phyloP scores from a whole-genome alignment of 1,140 invertebrate genomes.

The Drosophila elegans region DNA sequence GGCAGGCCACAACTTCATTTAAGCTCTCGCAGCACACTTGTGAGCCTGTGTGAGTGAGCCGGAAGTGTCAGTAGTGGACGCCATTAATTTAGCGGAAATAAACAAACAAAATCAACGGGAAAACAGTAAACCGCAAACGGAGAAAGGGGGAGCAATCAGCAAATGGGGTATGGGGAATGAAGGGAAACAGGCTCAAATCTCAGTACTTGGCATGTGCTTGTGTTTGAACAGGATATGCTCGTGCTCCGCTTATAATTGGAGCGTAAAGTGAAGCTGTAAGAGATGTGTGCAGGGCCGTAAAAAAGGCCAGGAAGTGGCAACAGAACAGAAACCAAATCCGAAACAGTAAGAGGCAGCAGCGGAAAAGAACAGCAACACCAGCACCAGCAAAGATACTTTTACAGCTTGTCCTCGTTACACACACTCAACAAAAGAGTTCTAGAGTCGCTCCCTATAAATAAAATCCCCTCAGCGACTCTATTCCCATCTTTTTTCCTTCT shows the following conservation, averaged over 20 bases:
- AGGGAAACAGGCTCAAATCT: slow-evolving; percentile 40
- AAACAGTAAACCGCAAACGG: slow-evolving; percentile 59
- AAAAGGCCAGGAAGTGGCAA: slow-evolving; percentile 47
- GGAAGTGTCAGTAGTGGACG: slow-evolving; percentile 78
- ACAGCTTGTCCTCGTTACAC: slow-evolving; percentile 57
- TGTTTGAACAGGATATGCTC: slow-evolving; percentile 73
- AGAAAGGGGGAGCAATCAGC: background rate
- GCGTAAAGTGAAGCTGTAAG: slow-evolving; percentile 77
- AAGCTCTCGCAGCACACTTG: slow-evolving; percentile 45
- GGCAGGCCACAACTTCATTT: slow-evolving; percentile 69
- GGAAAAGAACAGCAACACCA: slow-evolving; percentile 3
- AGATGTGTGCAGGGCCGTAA: slow-evolving; percentile 68
- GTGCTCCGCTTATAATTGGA: slow-evolving; percentile 79
- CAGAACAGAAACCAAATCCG: slow-evolving; percentile 41
- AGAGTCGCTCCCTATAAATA: slow-evolving; percentile 60
- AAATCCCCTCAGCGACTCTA: slow-evolving; percentile 51
- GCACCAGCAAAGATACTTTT: slow-evolving; percentile 60
- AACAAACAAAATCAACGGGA: slow-evolving; percentile 76
- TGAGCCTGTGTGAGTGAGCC: slow-evolving; percentile 38
- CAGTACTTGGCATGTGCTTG: slow-evolving; percentile 59
- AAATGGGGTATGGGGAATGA: background rate
- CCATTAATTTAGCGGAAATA: slow-evolving; percentile 82
- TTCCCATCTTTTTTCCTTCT: slow-evolving; percentile 23
- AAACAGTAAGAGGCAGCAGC: slow-evolving; percentile 37
- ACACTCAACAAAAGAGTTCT: slow-evolving; percentile 39